Conservation (phyloP, 1,140 invertebrate genomes). For the Caenorhabditis remanei region DNA sequence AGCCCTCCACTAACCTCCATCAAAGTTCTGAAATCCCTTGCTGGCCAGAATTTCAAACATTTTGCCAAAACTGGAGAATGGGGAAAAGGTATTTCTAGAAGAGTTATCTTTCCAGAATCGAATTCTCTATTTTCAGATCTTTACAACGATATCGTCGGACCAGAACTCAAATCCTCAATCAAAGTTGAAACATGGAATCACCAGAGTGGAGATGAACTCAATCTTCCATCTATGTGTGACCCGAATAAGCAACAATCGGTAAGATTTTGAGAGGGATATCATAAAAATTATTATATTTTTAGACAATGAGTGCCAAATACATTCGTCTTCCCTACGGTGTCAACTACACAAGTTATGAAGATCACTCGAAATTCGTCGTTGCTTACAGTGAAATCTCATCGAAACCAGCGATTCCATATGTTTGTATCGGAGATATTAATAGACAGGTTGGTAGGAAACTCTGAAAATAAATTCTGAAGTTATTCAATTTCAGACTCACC, state of each 20-base stretch:
- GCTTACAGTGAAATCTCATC: constrained; percentile 49
- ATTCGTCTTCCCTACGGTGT: constrained; percentile 59
- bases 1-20: constrained; percentile 27
- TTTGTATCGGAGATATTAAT: constrained; percentile 67
- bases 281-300: neutral
- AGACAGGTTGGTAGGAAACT: constrained; percentile 56
- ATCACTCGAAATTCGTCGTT: constrained; percentile 67
- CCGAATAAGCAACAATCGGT: constrained; percentile 28
- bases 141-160: constrained; percentile 64
- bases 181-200: constrained; percentile 66
- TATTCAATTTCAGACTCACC: constrained; percentile 7
- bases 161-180: constrained; percentile 42
- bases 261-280: neutral
- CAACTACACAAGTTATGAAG: constrained; percentile 61
- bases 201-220: constrained; percentile 24
- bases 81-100: constrained; percentile 53
- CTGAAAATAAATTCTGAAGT: neutral
- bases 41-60: constrained; percentile 56
- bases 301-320: constrained; percentile 46
- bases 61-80: constrained; percentile 66
- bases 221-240: constrained; percentile 54
- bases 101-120: neutral
- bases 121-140: constrained; percentile 47
- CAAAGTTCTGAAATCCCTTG: constrained; percentile 9
- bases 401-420: constrained; percentile 44